phyloP scores from a whole-genome alignment of 2,888 invertebrate species.

The Himalopsyche anomala region DNA sequence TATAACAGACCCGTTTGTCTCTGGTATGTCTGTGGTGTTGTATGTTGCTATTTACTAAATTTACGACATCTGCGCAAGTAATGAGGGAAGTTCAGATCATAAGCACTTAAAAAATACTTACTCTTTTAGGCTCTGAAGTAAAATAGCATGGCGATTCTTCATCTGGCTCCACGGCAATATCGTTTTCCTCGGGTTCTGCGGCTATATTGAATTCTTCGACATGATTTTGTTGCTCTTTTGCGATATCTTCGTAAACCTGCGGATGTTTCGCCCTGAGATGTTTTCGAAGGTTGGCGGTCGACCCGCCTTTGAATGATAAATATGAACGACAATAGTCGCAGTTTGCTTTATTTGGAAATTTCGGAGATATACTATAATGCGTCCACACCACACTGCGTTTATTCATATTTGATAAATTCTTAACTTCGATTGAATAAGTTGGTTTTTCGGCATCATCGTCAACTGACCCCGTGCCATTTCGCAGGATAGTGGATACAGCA shows the following conservation, averaged over 20 bases:
- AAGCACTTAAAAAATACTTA: background rate
- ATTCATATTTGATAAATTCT: background rate
- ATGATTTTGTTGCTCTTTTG: background rate
- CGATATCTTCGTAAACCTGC: background rate
- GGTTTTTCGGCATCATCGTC: background rate
- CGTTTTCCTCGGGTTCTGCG: background rate
- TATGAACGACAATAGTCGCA: background rate
- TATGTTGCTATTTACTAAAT: too few species aligned
- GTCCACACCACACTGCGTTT: constrained; percentile 1
- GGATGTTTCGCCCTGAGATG: background rate
- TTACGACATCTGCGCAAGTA: too few species aligned
- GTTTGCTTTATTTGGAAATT: background rate
- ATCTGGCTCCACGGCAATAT: background rate
- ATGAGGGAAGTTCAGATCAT: too few species aligned
- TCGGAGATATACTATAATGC: constrained; percentile 1
- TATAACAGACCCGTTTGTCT: too few species aligned
- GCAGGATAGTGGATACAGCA: background rate
- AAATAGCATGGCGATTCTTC: background rate
- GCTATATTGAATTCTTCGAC: background rate
- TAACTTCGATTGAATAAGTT: background rate
- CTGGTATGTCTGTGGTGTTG: too few species aligned
- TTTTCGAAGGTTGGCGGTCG: constrained; percentile 6
- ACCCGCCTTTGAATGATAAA: constrained; percentile 7
- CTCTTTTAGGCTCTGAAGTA: background rate
- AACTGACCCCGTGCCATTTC: background rate